A percentile compares a stretch with the other conserved stretches of the same genome.
Evolutionary conservation across 2,888 invertebrate genomes (phyloP).

Genomic region (Dusona sp.): DNA sequence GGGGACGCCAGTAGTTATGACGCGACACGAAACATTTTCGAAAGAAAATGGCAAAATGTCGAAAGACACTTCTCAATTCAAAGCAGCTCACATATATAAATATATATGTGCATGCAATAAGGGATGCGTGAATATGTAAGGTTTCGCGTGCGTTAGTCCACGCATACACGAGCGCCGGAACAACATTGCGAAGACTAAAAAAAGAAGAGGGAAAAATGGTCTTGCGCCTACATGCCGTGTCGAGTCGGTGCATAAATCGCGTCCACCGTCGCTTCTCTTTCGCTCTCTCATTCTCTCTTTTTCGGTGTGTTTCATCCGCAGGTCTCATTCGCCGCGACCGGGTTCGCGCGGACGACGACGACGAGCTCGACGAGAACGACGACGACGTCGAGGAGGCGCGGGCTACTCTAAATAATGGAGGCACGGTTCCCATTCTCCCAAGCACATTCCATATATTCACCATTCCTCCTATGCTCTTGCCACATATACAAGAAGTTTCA

Average conservation of each 20-base stretch:
- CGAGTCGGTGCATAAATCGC: constrained; percentile 67
- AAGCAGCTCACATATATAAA: neutral
- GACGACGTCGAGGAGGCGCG: constrained; percentile 58
- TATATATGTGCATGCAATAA: constrained; percentile 15
- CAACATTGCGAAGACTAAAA: constrained; percentile 13
- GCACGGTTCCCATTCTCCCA: constrained; percentile 62
- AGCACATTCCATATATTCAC: constrained; percentile 63
- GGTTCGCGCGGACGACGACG: constrained; percentile 24
- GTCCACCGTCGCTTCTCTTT: constrained; percentile 47
- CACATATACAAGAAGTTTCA: constrained; percentile 21
- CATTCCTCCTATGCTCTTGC: constrained; percentile 50
- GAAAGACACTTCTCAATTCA: constrained; percentile 28
- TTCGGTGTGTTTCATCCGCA: constrained; percentile 48
- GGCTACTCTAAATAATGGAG: constrained; percentile 75
- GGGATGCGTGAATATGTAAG: neutral
- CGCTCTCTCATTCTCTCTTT: constrained; percentile 12
- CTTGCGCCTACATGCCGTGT: constrained; percentile 55
- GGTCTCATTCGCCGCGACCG: constrained; percentile 55
- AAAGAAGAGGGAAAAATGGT: constrained; percentile 17
- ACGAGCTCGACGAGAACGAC: constrained; percentile 43
- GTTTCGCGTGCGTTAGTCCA: constrained; percentile 40
- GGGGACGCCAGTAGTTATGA: neutral
- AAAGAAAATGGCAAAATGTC: constrained; percentile 5
- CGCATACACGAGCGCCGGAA: constrained; percentile 29
- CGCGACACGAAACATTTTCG: neutral